Evolutionary conservation across 2,888 invertebrate species (phyloP).

Genomic region (Phasia obesa): DNA sequence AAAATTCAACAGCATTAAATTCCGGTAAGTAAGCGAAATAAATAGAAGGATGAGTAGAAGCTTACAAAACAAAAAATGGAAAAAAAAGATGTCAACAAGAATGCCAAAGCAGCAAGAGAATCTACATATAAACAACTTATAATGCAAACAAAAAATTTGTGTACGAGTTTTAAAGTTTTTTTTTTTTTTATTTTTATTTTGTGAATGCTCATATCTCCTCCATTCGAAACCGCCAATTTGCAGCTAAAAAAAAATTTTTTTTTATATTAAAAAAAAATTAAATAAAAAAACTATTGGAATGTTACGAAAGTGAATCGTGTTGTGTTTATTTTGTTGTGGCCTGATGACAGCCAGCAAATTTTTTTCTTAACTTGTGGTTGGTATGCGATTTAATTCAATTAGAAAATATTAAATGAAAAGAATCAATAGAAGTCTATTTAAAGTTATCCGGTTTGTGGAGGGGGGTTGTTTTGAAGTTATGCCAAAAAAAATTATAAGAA

Average conservation of each 20-base stretch:
- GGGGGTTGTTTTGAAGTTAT: conserved; percentile 8
- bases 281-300: conserved; percentile 47
- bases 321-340: conserved; percentile 10
- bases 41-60: conserved; percentile 3
- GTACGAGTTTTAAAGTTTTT: conserved; percentile 8
- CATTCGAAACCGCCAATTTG: conserved; percentile 20
- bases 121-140: conserved; percentile 16
- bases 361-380: conserved; percentile 12
- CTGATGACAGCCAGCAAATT: conserved; percentile 4
- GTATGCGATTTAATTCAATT: conserved; percentile 49
- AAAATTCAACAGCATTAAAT: conserved; percentile 9
- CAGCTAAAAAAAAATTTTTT: conserved; percentile 33
- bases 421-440: neutral
- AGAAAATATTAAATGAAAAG: conserved; percentile 33
- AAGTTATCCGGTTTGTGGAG: neutral
- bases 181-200: neutral
- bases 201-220: neutral
- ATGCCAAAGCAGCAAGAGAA: conserved; percentile 22
- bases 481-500: neutral
- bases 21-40: neutral
- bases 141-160: neutral
- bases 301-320: conserved; percentile 59
- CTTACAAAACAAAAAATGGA: conserved; percentile 3
- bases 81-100: conserved; percentile 33
- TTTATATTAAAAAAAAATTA: conserved; percentile 7